These are phyloP conservation scores for Scaptomyza tumidula DNA, from an alignment of 2,888 invertebrate genomes.

Conservation along the genomic window DNA sequence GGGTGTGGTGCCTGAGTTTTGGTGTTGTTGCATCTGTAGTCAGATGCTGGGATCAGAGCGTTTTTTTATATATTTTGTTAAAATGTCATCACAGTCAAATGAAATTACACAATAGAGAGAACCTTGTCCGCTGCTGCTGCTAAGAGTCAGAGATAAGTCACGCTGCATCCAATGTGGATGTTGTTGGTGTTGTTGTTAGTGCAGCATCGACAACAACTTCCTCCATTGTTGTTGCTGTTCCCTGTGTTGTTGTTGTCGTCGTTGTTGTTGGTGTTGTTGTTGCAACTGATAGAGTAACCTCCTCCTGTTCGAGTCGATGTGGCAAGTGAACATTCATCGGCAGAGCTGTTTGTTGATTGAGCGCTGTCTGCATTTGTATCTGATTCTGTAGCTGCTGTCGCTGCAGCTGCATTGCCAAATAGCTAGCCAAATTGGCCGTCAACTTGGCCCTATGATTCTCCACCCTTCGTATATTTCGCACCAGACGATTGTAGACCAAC, in stretches of 20 bases:
- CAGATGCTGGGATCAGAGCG: slow-evolving; percentile 19
- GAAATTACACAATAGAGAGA: slow-evolving; percentile 60
- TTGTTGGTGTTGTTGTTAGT: background rate
- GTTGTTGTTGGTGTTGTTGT: slow-evolving; percentile 18
- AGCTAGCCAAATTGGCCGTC: slow-evolving; percentile 68
- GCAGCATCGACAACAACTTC: slow-evolving; percentile 7
- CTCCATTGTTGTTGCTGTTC: slow-evolving; percentile 15
- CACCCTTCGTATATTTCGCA: slow-evolving; percentile 82
- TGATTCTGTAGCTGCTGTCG: slow-evolving; percentile 69
- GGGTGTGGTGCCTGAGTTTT: slow-evolving; percentile 66
- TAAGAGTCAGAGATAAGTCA: slow-evolving; percentile 42
- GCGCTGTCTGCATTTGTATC: slow-evolving; percentile 60
- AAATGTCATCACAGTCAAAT: slow-evolving; percentile 82
- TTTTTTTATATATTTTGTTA: slow-evolving; percentile 52
- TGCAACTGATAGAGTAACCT: slow-evolving; percentile 11
- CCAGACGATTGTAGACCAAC: slow-evolving; percentile 85
- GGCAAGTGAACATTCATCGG: slow-evolving; percentile 63
- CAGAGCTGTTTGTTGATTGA: slow-evolving; percentile 37
- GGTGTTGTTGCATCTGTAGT: slow-evolving; percentile 38
- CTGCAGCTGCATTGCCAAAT: slow-evolving; percentile 72
- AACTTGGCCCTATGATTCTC: slow-evolving; percentile 81
- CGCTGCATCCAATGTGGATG: slow-evolving; percentile 47
- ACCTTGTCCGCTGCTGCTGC: slow-evolving; percentile 19
- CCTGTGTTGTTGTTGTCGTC: slow-evolving; percentile 20
- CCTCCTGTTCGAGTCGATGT: slow-evolving; percentile 44